Conservation (phyloP, 2,888 invertebrate genomes). For the Thereva nobilitata region DNA sequence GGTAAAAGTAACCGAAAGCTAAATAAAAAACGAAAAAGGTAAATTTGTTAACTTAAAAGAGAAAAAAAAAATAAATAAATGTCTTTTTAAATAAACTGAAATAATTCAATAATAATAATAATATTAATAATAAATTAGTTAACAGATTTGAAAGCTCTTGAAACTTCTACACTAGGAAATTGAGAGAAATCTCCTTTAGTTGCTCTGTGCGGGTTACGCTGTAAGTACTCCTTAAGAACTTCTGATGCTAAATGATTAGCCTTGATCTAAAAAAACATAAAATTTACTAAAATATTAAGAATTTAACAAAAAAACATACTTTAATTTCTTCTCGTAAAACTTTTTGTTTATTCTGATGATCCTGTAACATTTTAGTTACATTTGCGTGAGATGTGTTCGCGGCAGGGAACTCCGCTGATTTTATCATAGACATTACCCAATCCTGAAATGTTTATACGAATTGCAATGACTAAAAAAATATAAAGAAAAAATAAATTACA, state of each 20-base stretch:
- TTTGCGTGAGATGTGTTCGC: constrained; percentile 45
- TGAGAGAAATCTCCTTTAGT: constrained; percentile 52
- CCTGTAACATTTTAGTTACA: constrained; percentile 43
- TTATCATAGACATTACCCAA: constrained; percentile 56
- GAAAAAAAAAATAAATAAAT: too few species aligned
- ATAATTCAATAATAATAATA: too few species aligned
- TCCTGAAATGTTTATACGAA: constrained; percentile 42
- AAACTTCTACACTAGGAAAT: constrained; percentile 56
- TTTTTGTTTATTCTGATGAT: constrained; percentile 50
- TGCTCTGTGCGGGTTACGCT: constrained; percentile 56
- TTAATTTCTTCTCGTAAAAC: constrained; percentile 47
- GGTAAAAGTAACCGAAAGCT: too few species aligned
- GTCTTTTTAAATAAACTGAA: too few species aligned
- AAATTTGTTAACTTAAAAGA: too few species aligned
- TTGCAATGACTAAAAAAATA: background rate
- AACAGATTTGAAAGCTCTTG: constrained; percentile 36
- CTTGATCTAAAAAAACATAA: constrained; percentile 49
- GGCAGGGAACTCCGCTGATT: constrained; percentile 46
- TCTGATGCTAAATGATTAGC: constrained; percentile 52
- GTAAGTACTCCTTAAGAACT: constrained; percentile 56
- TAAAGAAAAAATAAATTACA: constrained; percentile 44
- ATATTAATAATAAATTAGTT: background rate
- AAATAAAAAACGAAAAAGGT: too few species aligned
- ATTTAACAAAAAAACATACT: constrained; percentile 42
- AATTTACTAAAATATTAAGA: constrained; percentile 17